Percentiles rank a stretch among this genome's conserved stretches.
phyloP scores from a whole-genome alignment of 2,888 invertebrate species.

The Teleogryllus oceanicus region DNA sequence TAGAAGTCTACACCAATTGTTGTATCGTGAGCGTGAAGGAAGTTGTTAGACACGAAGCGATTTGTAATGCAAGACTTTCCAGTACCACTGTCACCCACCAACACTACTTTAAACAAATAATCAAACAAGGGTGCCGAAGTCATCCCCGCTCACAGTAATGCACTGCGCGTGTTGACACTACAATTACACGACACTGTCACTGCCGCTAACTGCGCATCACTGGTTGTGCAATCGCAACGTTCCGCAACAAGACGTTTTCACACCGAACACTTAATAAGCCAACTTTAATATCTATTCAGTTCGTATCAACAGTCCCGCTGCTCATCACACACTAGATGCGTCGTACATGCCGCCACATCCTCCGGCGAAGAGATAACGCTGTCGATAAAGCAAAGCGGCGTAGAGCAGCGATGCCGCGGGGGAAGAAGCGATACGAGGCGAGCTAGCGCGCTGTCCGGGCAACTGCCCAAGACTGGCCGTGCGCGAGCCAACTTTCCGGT shows the following conservation, averaged over 20 bases:
- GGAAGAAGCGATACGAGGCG: too few species aligned
- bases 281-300: too few species aligned
- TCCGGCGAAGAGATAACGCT: not conserved
- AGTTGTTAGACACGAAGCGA: not conserved
- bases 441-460: not conserved
- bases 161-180: not conserved
- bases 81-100: not conserved
- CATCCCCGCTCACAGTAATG: not conserved
- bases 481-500: conserved; percentile 1
- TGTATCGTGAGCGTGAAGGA: not conserved
- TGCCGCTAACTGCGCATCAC: not conserved
- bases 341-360: not conserved
- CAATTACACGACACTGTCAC: not conserved
- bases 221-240: not conserved
- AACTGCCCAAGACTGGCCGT: conserved; percentile 18
- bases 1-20: conserved; percentile 18
- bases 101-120: conserved; percentile 8
- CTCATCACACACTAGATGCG: not conserved
- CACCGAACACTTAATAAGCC: not conserved
- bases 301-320: not conserved
- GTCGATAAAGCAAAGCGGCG: not conserved
- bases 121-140: not conserved
- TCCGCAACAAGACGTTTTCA: not conserved
- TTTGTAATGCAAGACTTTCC: not conserved
- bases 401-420: not conserved